These are phyloP conservation scores for Rosalia funebris DNA, from an alignment of 2,888 invertebrate genomes.

Conservation along the genomic window DNA sequence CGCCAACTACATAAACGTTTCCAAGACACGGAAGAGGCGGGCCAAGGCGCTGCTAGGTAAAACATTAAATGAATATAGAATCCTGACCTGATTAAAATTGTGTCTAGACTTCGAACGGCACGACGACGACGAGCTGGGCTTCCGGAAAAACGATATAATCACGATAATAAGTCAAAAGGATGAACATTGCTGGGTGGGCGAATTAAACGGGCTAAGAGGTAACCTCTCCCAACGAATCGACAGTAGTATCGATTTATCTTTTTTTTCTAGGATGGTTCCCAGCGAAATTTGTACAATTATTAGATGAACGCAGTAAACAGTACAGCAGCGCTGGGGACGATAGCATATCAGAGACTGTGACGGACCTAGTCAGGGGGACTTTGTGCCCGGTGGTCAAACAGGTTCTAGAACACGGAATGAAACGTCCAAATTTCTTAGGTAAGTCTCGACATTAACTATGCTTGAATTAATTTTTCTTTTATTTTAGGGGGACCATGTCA, in stretches of 20 bases:
- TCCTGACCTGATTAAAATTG: slow-evolving; percentile 8
- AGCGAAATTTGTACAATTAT: slow-evolving; percentile 93
- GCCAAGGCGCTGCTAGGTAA: slow-evolving; percentile 90
- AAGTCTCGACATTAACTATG: slow-evolving; percentile 29
- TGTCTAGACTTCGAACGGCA: slow-evolving; percentile 91
- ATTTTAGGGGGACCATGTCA: slow-evolving; percentile 87
- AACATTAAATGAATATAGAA: no score
- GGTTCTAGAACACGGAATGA: slow-evolving; percentile 95
- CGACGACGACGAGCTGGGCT: slow-evolving; percentile 98
- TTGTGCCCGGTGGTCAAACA: slow-evolving; percentile 93
- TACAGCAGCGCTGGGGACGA: slow-evolving; percentile 97
- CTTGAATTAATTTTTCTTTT: not conserved
- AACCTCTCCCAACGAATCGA: slow-evolving; percentile 20
- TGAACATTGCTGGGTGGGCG: slow-evolving; percentile 99
- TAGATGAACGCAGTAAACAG: slow-evolving; percentile 94
- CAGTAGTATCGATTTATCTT: not conserved
- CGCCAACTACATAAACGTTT: slow-evolving; percentile 94
- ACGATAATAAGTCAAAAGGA: slow-evolving; percentile 97
- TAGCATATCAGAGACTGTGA: slow-evolving; percentile 94
- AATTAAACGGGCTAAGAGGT: slow-evolving; percentile 91
- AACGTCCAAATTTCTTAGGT: slow-evolving; percentile 85
- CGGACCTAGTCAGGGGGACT: slow-evolving; percentile 94
- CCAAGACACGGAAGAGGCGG: slow-evolving; percentile 84
- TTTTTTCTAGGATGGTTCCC: slow-evolving; percentile 87
- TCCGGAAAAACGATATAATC: slow-evolving; percentile 97